phyloP scores from a whole-genome alignment of 2,797 vertebrate genomes.

The Valencia hispanica region DNA sequence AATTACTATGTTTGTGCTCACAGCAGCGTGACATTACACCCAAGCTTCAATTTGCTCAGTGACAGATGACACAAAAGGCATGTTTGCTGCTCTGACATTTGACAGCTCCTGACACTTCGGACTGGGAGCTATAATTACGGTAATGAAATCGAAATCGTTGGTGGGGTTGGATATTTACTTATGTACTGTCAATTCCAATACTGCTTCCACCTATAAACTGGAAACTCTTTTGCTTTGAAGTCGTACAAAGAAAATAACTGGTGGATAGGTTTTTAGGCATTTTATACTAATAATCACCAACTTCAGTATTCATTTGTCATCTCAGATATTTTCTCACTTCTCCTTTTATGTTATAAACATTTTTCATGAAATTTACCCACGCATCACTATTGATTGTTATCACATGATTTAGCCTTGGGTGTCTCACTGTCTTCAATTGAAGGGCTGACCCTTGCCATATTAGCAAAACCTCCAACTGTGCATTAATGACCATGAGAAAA shows the following conservation, averaged over 20 bases:
- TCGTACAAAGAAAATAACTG: conserved; percentile 32
- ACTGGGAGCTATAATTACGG: conserved; percentile 68
- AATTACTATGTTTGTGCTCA: conserved; percentile 84
- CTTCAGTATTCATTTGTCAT: conserved; percentile 26
- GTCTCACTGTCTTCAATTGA: conserved; percentile 55
- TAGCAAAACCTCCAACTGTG: conserved; percentile 68
- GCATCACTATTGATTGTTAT: conserved; percentile 58
- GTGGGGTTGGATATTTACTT: conserved; percentile 54
- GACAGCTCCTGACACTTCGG: conserved; percentile 58
- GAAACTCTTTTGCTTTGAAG: conserved; percentile 54
- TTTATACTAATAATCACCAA: conserved; percentile 33
- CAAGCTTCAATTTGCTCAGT: conserved; percentile 80
- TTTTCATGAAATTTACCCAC: conserved; percentile 30
- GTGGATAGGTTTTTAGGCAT: conserved; percentile 17
- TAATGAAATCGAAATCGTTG: conserved; percentile 61
- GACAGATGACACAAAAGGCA: conserved; percentile 75
- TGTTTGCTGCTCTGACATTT: conserved; percentile 72
- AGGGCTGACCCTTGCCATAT: conserved; percentile 62
- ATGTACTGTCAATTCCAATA: conserved; percentile 42
- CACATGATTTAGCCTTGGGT: conserved; percentile 48
- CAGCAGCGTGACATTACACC: conserved; percentile 81
- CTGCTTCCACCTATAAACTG: conserved; percentile 19
- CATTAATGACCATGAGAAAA: conserved; percentile 69
- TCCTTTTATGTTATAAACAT: conserved; percentile 35
- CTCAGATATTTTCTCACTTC: not conserved